phyloP scores from a whole-genome alignment of 2,797 vertebrate species.

The Chaenodraco wilsoni region DNA sequence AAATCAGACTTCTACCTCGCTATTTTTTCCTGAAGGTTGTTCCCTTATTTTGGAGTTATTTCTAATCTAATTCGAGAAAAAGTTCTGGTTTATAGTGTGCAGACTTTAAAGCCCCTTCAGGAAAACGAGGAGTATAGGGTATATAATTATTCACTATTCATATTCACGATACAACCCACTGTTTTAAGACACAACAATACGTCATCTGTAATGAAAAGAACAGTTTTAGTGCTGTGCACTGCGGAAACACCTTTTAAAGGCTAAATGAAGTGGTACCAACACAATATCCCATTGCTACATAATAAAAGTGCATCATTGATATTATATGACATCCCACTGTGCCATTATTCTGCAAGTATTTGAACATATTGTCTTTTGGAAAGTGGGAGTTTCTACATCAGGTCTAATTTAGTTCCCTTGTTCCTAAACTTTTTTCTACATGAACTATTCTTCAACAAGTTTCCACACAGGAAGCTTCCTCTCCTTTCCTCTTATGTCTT shows the following conservation, averaged over 20 bases:
- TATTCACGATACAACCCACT: neutral
- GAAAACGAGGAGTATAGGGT: neutral
- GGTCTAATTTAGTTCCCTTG: neutral
- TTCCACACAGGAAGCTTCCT: neutral
- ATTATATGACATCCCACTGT: neutral
- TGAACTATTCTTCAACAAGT: neutral
- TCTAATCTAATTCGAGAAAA: neutral
- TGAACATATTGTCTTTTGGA: neutral
- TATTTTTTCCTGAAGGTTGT: neutral
- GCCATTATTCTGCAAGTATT: neutral
- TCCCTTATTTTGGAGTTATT: neutral
- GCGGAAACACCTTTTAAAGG: neutral
- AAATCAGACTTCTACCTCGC: neutral
- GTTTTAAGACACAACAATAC: neutral
- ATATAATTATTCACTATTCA: neutral
- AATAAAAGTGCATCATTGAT: neutral
- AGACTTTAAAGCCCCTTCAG: neutral
- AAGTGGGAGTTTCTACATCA: neutral
- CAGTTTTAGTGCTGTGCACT: neutral
- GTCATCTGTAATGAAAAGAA: neutral
- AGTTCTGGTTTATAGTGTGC: neutral
- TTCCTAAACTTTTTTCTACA: neutral
- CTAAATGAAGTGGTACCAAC: neutral
- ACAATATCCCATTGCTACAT: no score
- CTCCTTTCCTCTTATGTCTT: neutral